Evolutionary conservation across 2,888 invertebrate genomes (phyloP), one percentile per base, ranked within the genome.

Genomic region (Enchytraeus crypticus): DNA sequence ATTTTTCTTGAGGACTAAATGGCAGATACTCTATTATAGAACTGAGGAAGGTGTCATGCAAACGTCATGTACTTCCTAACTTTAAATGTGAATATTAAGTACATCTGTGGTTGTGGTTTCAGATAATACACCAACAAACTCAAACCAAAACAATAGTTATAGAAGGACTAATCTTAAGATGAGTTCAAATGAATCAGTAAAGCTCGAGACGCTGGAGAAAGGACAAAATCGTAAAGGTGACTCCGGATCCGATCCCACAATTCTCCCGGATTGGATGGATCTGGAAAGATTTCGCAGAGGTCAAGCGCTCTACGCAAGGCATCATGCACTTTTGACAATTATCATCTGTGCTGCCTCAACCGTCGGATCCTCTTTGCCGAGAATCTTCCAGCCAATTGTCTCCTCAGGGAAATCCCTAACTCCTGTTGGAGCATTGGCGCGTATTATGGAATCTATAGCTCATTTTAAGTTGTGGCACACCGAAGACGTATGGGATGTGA

Each of bases 391-490:
- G 0, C 84, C 90, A 32, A 82, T 92, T 5, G 80, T 86, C 2
- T 84, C 85, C 68, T 88, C 91, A 0, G 83, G 84, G 30, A 85
- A 86, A 72, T 89, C 89, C 30, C 83, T 84, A 55, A 85, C 84
- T 1, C 78, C 83, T 0, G 78, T 82, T 53, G 83, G 84, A 0
- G 86, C 90, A 0, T 89, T 89, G 77, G 84, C 82, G 64, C 82
- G 92, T 70, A 92, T 92, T 74, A 78, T 89, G 8, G 84, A 87
- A 5, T 92, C 92, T 0, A 80, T 89, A 47, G 82, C 86, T 3
- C 90, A 92, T 72, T 85, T 87, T 61, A 77, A 85, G 21, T 78
- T 85, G 3, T 93, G 92, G 92, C 90, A 91, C 75, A 84, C 85
- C 61, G 80, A 84, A 33, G 85, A 87, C 57, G 83, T 88, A 33